Conservation (phyloP, 2,888 invertebrate genomes). For the Heliconius aoede region DNA sequence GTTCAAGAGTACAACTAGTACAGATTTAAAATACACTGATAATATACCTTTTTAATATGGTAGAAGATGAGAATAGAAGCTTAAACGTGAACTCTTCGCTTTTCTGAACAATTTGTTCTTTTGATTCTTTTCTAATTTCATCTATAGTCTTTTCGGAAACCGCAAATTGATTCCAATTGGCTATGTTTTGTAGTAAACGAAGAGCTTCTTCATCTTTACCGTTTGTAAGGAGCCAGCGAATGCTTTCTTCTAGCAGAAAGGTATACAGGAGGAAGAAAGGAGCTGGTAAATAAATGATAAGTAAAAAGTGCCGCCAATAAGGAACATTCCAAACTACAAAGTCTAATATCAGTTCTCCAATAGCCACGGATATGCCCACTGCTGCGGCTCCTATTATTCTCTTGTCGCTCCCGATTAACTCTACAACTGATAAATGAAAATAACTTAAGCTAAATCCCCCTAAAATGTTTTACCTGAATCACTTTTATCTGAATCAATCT, state of each 20-base stretch:
- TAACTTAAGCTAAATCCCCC: neutral
- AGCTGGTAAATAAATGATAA: constrained; percentile 85
- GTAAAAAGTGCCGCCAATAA: constrained; percentile 85
- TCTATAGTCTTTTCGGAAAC: constrained; percentile 40
- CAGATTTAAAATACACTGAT: neutral
- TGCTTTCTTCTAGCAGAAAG: constrained; percentile 85
- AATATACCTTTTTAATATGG: constrained; percentile 53
- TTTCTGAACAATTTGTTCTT: constrained; percentile 12
- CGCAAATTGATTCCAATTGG: constrained; percentile 88
- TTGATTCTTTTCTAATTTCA: constrained; percentile 38
- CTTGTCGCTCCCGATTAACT: constrained; percentile 72
- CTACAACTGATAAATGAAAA: constrained; percentile 49
- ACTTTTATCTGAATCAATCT: no score
- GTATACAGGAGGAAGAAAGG: constrained; percentile 84
- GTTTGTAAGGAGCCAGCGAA: constrained; percentile 88
- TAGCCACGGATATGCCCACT: constrained; percentile 85
- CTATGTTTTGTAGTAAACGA: constrained; percentile 51
- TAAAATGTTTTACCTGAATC: neutral
- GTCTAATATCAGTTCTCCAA: constrained; percentile 86
- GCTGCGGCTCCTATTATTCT: constrained; percentile 87
- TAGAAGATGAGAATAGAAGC: constrained; percentile 51
- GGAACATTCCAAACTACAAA: constrained; percentile 85
- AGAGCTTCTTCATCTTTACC: constrained; percentile 78
- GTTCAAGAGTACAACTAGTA: no score
- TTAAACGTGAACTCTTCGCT: constrained; percentile 41